phyloP scores from a whole-genome alignment of 2,113 vertebrate species.

The Epinephelus cyanopodus region DNA sequence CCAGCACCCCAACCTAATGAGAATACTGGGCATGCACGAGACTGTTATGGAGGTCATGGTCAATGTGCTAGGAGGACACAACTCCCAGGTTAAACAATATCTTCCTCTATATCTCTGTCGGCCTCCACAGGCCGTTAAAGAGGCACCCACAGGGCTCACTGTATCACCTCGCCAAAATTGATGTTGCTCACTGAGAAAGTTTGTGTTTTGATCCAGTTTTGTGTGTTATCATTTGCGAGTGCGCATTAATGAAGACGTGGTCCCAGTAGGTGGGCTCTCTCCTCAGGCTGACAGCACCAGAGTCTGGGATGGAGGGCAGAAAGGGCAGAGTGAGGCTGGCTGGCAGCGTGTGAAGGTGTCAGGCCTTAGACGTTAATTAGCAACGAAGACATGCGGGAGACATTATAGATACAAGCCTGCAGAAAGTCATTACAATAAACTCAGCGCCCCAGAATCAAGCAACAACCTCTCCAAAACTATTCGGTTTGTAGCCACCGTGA shows the following conservation, averaged over 20 bases:
- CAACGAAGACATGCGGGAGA: conserved; percentile 11
- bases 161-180: neutral
- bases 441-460: neutral
- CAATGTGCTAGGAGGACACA: conserved; percentile 95
- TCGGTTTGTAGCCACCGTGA: too few species aligned
- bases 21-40: conserved; percentile 98
- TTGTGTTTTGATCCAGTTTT: neutral
- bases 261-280: conserved; percentile 43
- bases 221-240: conserved; percentile 9
- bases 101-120: conserved; percentile 8
- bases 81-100: conserved; percentile 88
- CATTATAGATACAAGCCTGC: conserved; percentile 35
- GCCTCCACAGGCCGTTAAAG: neutral
- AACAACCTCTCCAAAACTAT: conserved; percentile 3
- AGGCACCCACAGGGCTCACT: neutral
- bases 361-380: conserved; percentile 62
- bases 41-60: conserved; percentile 99
- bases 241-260: conserved; percentile 52
- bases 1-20: conserved; percentile 98
- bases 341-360: conserved; percentile 31
- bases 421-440: conserved; percentile 35
- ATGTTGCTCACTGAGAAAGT: neutral
- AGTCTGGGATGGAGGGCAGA: conserved; percentile 18
- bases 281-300: conserved; percentile 7
- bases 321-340: conserved; percentile 18